A percentile compares a stretch with the other conserved stretches of the same genome.
phyloP scores from a whole-genome alignment of 2,888 invertebrate species.

The Diploptera punctata region DNA sequence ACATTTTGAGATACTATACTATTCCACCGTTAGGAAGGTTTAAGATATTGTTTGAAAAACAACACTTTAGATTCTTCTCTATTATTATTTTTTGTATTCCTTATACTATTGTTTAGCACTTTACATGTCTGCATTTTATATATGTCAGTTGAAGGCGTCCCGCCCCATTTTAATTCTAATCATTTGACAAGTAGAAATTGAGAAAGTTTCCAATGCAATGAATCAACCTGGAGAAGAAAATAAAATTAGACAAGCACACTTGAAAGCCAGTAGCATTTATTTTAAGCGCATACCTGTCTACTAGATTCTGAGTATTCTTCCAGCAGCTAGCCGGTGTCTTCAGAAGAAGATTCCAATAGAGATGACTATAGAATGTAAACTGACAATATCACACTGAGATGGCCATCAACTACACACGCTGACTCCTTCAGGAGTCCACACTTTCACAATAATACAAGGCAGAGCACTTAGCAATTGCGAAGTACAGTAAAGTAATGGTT shows the following conservation, averaged over 20 bases:
- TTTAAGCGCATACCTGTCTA: constrained; percentile 4
- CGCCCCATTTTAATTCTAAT: neutral
- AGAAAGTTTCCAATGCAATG: constrained; percentile 13
- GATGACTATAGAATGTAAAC: neutral
- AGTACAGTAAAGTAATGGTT: neutral
- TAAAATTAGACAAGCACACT: neutral
- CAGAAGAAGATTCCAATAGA: constrained; percentile 9
- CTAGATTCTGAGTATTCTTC: neutral
- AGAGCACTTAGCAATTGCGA: too few relatives aligned
- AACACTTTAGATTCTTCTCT: too few relatives aligned
- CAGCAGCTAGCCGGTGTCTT: neutral
- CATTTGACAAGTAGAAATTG: constrained; percentile 2
- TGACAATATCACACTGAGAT: constrained; percentile 15
- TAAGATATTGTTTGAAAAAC: too few relatives aligned
- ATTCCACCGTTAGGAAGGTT: too few relatives aligned
- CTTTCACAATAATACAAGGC: neutral
- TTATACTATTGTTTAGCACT: too few relatives aligned
- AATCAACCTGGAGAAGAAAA: neutral
- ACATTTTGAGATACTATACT: too few relatives aligned
- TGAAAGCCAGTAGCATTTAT: neutral
- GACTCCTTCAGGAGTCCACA: neutral
- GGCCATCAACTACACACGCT: neutral
- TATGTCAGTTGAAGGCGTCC: neutral
- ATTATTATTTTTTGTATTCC: too few relatives aligned
- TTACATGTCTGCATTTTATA: neutral